Evolutionary conservation across 92 coral and sea anemone genomes (phyloP).

Genomic region (Galaxea fascicularis): DNA sequence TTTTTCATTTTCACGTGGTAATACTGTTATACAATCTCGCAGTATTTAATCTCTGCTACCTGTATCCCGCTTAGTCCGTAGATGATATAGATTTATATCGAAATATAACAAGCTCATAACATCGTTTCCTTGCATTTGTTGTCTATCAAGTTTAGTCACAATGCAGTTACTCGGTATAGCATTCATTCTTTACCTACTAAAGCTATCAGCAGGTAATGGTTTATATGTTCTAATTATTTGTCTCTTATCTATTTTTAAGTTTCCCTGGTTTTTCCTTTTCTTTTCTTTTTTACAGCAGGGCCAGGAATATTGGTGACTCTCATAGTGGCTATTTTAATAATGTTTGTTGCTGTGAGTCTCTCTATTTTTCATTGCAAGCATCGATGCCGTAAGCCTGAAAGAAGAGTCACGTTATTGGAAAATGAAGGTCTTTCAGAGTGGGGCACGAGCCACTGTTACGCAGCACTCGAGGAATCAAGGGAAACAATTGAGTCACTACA

Average conservation of each 20-base stretch:
- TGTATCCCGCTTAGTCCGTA: no score
- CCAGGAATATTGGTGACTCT: background rate
- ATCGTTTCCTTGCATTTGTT: no score
- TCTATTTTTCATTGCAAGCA: background rate
- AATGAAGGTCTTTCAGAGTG: conserved; percentile 16
- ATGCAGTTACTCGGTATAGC: no score
- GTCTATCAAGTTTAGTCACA: no score
- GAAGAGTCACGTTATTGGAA: conserved; percentile 23
- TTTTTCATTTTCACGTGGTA: no score
- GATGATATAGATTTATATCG: no score
- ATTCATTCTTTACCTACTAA: no score
- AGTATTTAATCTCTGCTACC: no score
- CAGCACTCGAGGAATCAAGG: background rate
- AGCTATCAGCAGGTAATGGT: no score
- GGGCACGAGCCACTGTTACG: background rate
- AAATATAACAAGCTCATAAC: no score
- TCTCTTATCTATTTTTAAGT: background rate
- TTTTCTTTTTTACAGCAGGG: background rate
- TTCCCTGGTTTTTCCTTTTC: background rate
- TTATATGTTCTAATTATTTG: background rate
- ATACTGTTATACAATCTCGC: no score
- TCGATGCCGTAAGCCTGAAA: background rate
- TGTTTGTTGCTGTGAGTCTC: background rate
- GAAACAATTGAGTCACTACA: background rate
- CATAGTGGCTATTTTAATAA: background rate